These are phyloP conservation scores for Hylia prasina DNA, from an alignment of 2,113 vertebrate genomes.

Conservation along the genomic window DNA sequence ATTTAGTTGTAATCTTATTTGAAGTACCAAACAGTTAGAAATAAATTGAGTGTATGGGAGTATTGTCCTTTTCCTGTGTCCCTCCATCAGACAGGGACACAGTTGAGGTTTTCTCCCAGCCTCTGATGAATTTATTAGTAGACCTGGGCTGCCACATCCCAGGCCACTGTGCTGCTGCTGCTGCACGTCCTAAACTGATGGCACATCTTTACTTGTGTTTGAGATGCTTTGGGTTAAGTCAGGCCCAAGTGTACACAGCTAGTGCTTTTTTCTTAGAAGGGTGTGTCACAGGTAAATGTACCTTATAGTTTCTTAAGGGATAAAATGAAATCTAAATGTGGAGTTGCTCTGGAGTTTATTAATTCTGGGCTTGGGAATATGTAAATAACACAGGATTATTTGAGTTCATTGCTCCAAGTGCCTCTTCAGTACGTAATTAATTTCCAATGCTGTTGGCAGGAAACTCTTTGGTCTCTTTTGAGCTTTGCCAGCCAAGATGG, in stretches of 20 bases:
- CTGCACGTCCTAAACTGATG: rapidly evolving
- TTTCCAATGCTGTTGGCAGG: neutral
- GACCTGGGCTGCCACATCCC: neutral
- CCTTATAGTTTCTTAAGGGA: neutral
- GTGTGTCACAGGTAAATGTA: neutral
- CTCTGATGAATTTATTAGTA: neutral
- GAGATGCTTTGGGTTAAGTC: neutral
- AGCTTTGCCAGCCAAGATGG: neutral
- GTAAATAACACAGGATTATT: neutral
- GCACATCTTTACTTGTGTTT: neutral
- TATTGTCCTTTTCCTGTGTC: neutral
- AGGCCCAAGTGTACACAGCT: neutral
- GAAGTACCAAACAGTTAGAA: neutral
- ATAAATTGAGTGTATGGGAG: neutral
- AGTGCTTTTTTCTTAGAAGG: neutral
- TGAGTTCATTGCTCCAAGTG: neutral
- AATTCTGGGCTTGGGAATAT: neutral
- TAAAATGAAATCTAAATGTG: neutral
- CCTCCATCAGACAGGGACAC: neutral
- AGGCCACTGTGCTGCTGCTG: rapidly evolving
- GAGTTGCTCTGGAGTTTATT: neutral
- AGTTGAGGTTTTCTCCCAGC: neutral
- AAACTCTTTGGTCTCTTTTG: neutral
- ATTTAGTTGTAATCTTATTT: neutral
- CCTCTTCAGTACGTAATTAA: neutral